These are phyloP conservation scores for Craniophora ligustri DNA, from an alignment of 2,888 invertebrate species.

Conservation along the genomic window DNA sequence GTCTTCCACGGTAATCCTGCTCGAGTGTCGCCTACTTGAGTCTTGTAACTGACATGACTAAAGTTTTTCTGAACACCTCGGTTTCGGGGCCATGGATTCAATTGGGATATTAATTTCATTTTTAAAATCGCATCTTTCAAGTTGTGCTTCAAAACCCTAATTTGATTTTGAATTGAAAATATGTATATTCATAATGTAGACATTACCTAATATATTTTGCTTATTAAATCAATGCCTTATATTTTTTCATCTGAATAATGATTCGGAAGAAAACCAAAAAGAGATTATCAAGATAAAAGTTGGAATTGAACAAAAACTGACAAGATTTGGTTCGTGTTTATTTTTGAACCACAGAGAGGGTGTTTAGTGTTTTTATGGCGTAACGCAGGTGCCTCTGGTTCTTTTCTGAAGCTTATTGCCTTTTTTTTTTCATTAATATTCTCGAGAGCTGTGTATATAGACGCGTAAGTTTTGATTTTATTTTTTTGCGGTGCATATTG, in stretches of 20 bases:
- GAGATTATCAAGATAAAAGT: conserved; percentile 15
- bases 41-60: conserved; percentile 43
- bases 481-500: not conserved
- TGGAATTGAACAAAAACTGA: conserved; percentile 48
- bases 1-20: conserved; percentile 57
- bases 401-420: conserved; percentile 60
- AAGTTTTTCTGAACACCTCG: conserved; percentile 28
- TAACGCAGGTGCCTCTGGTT: conserved; percentile 79
- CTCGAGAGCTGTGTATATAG: conserved; percentile 19
- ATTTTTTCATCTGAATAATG: conserved; percentile 17
- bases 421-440: conserved; percentile 55
- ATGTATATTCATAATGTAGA: not conserved
- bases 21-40: conserved; percentile 58
- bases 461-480: not conserved
- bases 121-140: not conserved
- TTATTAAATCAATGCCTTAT: conserved; percentile 27
- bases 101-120: not conserved
- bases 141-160: not conserved
- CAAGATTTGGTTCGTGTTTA: conserved; percentile 59
- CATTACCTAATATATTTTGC: not conserved
- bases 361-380: conserved; percentile 73
- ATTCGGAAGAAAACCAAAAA: conserved; percentile 22
- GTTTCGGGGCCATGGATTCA: conserved; percentile 18
- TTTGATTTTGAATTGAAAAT: not conserved
- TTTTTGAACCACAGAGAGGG: conserved; percentile 58